Conservation (phyloP, 2,888 invertebrate species). For the Melinaea menophilus region DNA sequence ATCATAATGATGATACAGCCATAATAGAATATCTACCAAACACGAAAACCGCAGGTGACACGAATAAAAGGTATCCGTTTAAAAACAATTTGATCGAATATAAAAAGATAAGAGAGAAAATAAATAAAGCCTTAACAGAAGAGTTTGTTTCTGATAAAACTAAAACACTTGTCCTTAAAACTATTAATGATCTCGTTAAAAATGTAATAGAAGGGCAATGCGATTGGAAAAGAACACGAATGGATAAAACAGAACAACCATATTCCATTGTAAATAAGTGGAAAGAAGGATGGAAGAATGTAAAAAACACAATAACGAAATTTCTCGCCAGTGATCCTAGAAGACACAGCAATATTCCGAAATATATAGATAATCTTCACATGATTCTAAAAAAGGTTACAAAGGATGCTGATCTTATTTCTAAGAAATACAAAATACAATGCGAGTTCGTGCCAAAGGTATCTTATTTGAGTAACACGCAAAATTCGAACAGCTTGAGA, state of each 20-base stretch:
- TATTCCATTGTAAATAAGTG: constrained; percentile 28
- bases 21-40: constrained; percentile 50
- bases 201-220: constrained; percentile 47
- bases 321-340: constrained; percentile 24
- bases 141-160: constrained; percentile 49
- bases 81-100: constrained; percentile 44
- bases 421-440: constrained; percentile 42
- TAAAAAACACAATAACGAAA: constrained; percentile 36
- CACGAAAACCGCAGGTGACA: constrained; percentile 11
- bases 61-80: constrained; percentile 28
- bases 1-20: constrained; percentile 48
- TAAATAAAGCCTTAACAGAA: constrained; percentile 42
- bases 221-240: constrained; percentile 36
- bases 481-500: constrained; percentile 22
- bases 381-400: constrained; percentile 40
- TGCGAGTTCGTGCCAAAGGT: constrained; percentile 40
- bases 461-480: background rate
- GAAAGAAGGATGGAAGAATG: constrained; percentile 37
- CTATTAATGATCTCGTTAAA: constrained; percentile 52
- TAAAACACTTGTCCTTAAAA: constrained; percentile 43
- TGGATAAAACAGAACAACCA: constrained; percentile 6
- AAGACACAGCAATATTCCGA: constrained; percentile 30
- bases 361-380: constrained; percentile 40
- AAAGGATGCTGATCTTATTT: constrained; percentile 37
- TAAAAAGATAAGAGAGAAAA: constrained; percentile 47